A percentile compares a stretch with the other conserved stretches of the same genome.
Conservation (phyloP, 2,888 invertebrate species). For the Liodrosophila aerea region DNA sequence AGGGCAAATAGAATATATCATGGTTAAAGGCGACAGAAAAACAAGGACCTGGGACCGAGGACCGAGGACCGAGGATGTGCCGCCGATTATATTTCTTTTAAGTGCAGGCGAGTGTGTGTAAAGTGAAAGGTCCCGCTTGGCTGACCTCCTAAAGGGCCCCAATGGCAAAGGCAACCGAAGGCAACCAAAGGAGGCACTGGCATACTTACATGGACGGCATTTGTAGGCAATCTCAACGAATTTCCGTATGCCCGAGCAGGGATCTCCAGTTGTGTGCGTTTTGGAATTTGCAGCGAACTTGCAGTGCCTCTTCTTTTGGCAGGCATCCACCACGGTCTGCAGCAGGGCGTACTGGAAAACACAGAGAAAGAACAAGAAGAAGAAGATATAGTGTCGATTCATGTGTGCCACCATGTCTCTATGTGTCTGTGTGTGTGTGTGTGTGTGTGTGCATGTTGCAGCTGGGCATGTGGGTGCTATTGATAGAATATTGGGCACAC, state of each 20-base stretch:
- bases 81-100: slow-evolving; percentile 45
- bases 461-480: slow-evolving; percentile 38
- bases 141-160: slow-evolving; percentile 36
- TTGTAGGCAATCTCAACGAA: slow-evolving; percentile 98
- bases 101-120: slow-evolving; percentile 30
- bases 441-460: slow-evolving; percentile 9
- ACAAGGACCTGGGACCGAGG: slow-evolving; percentile 27
- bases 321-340: slow-evolving; percentile 96
- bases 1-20: slow-evolving; percentile 60
- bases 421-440: slow-evolving; percentile 3
- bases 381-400: slow-evolving; percentile 32
- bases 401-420: not conserved
- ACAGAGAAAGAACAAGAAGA: slow-evolving; percentile 32
- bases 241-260: slow-evolving; percentile 94
- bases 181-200: slow-evolving; percentile 7
- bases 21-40: slow-evolving; percentile 44
- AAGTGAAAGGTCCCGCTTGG: slow-evolving; percentile 27
- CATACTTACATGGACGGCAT: slow-evolving; percentile 96
- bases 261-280: slow-evolving; percentile 90
- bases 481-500: slow-evolving; percentile 55
- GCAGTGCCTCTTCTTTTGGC: slow-evolving; percentile 96
- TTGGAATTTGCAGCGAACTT: slow-evolving; percentile 94
- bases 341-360: slow-evolving; percentile 90
- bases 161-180: not conserved
- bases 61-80: not conserved